Base-by-base conservation (phyloP, 2,888 invertebrate species). In the Atrina japonica region DNA sequence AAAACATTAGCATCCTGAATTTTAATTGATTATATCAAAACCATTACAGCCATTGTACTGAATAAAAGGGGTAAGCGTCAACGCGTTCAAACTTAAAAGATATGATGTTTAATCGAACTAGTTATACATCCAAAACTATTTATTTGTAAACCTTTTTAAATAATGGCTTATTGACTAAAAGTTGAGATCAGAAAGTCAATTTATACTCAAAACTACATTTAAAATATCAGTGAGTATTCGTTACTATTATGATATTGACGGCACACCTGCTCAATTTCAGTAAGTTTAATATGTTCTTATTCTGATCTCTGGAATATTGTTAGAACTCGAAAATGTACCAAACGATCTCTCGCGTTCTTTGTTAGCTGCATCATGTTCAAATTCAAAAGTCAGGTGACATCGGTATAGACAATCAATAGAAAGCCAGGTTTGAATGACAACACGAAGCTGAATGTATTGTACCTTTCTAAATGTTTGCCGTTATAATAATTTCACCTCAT, bases 111-210 rank as follows among this genome's bases (percentile, higher is more conserved):
- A 61, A 61, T 49, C 29, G 47, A 61, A 61, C 61, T 43, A 61
- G 49, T 49, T 61, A 49, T 61, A 47, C 61, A 61, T 61, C 29
- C 21, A 61, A 49, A 61, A 61, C 49, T 61, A 61, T 61, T 47
- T 61, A 61, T 61, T 61, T 47, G 61, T 61, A 61, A 49, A 61
- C 61, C 43, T 41, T 64, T 66, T n/a, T 49, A 58, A 49, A 66
- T 66, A 66, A 66, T 66, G 66, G 66, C 66, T 58, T 66, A 66
- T 50, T 66, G 66, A 58, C 66, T 66, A 49, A 50, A 56, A 56
- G 9, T 45, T 49, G 58, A 66, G 66, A 66, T 66, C 66, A 66
- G 58, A 66, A 66, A 66, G 66, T 66, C 66, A 66, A 66, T 66
- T 58, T 58, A 55, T 66, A 49, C 58, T 58, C 49, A 58, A 45